Evolutionary conservation across 2,113 vertebrate genomes (phyloP).

Genomic region (Microcebus griseorufus): DNA sequence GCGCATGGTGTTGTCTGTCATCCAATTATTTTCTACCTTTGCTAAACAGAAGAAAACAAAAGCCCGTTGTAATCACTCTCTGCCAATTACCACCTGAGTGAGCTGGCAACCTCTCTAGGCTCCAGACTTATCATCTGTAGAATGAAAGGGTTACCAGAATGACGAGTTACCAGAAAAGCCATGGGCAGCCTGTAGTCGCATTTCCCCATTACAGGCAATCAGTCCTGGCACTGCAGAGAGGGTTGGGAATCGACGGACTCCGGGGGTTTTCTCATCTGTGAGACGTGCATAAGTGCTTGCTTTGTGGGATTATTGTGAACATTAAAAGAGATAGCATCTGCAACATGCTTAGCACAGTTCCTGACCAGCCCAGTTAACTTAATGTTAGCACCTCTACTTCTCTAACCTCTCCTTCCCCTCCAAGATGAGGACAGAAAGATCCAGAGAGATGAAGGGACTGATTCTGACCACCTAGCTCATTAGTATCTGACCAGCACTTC

Average conservation of each 20-base stretch:
- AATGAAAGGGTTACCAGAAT: background rate
- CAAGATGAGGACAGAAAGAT: background rate
- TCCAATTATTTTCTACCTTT: background rate
- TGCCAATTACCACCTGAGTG: background rate
- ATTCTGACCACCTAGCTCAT: background rate
- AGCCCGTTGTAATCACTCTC: background rate
- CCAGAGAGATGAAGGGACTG: background rate
- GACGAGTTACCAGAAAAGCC: background rate
- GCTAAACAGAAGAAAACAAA: background rate
- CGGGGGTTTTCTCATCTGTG: background rate
- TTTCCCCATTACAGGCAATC: background rate
- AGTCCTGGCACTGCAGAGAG: background rate
- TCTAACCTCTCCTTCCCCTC: background rate
- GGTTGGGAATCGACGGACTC: background rate
- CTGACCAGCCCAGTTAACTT: background rate
- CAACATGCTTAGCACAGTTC: background rate
- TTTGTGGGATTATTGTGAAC: background rate
- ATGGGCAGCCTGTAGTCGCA: background rate
- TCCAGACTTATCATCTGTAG: background rate
- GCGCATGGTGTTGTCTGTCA: background rate
- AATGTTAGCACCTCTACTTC: background rate
- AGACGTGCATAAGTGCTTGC: background rate
- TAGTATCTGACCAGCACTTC: background rate
- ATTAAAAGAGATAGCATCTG: background rate
- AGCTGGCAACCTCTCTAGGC: background rate